A percentile compares a stretch with the other conserved stretches of the same genome.
phyloP scores from a whole-genome alignment of 2,113 vertebrate genomes.

The Anarrhichthys ocellatus region DNA sequence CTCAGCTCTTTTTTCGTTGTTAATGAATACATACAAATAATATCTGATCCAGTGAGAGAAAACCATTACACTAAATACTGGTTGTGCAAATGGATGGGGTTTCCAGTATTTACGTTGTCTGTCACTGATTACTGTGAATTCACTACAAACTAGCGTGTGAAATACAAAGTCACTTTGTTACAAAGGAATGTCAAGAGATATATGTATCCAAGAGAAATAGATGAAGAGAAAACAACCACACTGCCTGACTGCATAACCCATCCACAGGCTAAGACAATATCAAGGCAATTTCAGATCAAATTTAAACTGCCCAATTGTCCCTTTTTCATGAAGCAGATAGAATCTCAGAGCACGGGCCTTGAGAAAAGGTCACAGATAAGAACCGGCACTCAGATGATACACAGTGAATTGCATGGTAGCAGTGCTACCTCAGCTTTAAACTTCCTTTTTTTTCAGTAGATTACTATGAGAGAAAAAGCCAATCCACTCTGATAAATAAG shows the following conservation, averaged over 20 bases:
- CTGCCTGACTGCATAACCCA: conserved; percentile 59
- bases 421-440: conserved; percentile 39
- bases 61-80: neutral
- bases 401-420: conserved; percentile 40
- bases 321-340: conserved; percentile 75
- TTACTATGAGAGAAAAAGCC: conserved; percentile 26
- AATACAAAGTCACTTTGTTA: conserved; percentile 49
- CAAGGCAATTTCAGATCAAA: conserved; percentile 80
- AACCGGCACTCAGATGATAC: conserved; percentile 51
- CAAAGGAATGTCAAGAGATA: conserved; percentile 55
- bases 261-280: conserved; percentile 78
- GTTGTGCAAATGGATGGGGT: neutral
- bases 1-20: conserved; percentile 14
- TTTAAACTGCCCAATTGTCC: conserved; percentile 77
- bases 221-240: conserved; percentile 63
- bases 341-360: conserved; percentile 66
- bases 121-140: conserved; percentile 11
- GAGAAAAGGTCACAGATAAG: conserved; percentile 81
- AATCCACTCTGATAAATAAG: conserved; percentile 24
- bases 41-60: neutral
- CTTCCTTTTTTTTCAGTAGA: conserved; percentile 18
- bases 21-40: conserved; percentile 9
- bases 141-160: conserved; percentile 24
- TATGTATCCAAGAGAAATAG: conserved; percentile 51
- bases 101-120: neutral